A percentile compares a stretch with the other conserved stretches of the same genome.
These are phyloP conservation scores for Panzeria rudis DNA, from an alignment of 2,888 invertebrate species.

Conservation along the genomic window DNA sequence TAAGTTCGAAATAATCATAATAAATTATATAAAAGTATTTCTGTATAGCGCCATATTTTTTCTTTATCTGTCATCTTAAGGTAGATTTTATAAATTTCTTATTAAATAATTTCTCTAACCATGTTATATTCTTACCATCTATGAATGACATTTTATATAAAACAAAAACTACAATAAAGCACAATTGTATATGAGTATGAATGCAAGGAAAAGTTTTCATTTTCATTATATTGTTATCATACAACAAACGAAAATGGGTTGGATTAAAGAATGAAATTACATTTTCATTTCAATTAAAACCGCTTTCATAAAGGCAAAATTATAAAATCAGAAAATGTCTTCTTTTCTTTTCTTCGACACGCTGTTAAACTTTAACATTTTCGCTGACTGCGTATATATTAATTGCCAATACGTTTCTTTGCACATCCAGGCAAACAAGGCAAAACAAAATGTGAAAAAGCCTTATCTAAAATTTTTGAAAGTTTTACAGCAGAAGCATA, in stretches of 20 bases:
- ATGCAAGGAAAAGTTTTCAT: conserved; percentile 48
- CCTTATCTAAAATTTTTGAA: no score
- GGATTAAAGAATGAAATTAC: conserved; percentile 20
- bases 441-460: neutral
- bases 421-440: neutral
- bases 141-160: neutral
- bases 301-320: conserved; percentile 23
- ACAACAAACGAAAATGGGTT: neutral
- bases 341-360: neutral
- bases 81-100: neutral
- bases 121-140: conserved; percentile 38
- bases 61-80: no score
- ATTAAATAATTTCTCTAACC: neutral
- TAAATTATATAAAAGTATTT: no score
- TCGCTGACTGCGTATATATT: conserved; percentile 67
- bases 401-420: conserved; percentile 57
- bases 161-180: neutral
- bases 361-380: conserved; percentile 27
- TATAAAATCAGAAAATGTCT: conserved; percentile 15
- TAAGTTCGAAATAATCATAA: no score
- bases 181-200: neutral
- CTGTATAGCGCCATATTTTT: no score
- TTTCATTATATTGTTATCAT: conserved; percentile 32
- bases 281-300: conserved; percentile 66
- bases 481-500: no score